Base-by-base conservation (phyloP, 2,888 invertebrate genomes). In the Pristionchus fissidentatus region DNA sequence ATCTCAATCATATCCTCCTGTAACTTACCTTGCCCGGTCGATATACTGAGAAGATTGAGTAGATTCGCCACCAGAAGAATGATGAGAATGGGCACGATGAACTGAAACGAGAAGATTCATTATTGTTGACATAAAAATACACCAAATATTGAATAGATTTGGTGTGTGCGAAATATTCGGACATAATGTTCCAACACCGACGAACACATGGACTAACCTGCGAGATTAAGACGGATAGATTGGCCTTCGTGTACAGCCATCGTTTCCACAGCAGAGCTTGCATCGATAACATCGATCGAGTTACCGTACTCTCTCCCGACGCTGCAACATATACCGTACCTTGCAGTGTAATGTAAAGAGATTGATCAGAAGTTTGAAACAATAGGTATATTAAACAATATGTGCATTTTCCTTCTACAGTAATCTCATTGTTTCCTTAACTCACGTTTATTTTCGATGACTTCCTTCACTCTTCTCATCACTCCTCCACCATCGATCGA, bases 211-310 rank as follows among this genome's bases (percentile, higher is more conserved):
- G 19, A 5, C 70, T 1, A 2, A 81, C 78, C 81, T 84, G 84
- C 26, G 73, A 83, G 84, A 84, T 38, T 41, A 84, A 83, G 26
- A 66, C 55, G 13, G 77, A 32, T 1, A 62, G 78, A 62, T 84
- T 60, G 43, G 82, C 82, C 15, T 55, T 75, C 35, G 75, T 35
- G 57, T 86, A 85, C 55, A 84, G 60, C 26, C 84, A 80, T 46
- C 84, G 60, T 73, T 85, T 86, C 41, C 41, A 43, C 26, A 84
- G 41, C 43, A 86, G 52, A 0, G 85, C 85, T 22, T 57, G 41
- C 26, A 79, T 26, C 22, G 80, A 81, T 19, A 81, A 29, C 32
- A 62, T 62, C 43, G 62, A 13, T 0, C 52, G 62, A 29, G 38
- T 4, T 0, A 55, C 22, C 3, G 3, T 22, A 1, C 49, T n/a